phyloP scores from a whole-genome alignment of 2,797 vertebrate genomes.

The Cynodonichthys magdalenae region DNA sequence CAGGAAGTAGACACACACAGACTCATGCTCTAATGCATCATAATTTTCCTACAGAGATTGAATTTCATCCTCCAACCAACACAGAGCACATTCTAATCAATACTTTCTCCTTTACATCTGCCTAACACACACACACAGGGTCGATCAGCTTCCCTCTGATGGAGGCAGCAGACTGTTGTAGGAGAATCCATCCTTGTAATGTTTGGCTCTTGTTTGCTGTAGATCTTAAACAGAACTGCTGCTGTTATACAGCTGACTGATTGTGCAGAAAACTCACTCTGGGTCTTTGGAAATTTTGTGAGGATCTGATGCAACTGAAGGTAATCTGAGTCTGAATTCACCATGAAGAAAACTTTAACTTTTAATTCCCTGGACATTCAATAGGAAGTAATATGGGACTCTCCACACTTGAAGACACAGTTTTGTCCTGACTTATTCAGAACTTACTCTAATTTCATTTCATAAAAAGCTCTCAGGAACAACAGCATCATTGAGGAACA shows the following conservation, averaged over 20 bases:
- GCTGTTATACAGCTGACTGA: slow-evolving; percentile 9
- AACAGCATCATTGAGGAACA: no score
- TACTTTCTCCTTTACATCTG: slow-evolving; percentile 49
- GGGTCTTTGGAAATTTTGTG: slow-evolving; percentile 27
- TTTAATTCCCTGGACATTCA: slow-evolving; percentile 13
- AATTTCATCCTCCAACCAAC: slow-evolving; percentile 19
- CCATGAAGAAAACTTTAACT: background rate
- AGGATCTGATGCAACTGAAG: slow-evolving; percentile 62
- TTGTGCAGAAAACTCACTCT: slow-evolving; percentile 8
- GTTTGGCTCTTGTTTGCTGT: slow-evolving; percentile 20
- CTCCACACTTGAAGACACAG: no score
- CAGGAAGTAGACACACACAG: slow-evolving; percentile 8
- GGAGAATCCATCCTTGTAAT: slow-evolving; percentile 18
- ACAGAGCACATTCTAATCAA: slow-evolving; percentile 46
- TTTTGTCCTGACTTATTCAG: no score
- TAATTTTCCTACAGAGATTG: slow-evolving; percentile 38
- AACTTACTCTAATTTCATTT: no score
- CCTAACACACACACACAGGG: slow-evolving; percentile 18
- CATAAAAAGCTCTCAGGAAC: no score
- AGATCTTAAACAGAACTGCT: slow-evolving; percentile 4
- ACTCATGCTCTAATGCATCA: slow-evolving; percentile 35
- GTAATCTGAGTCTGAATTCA: slow-evolving; percentile 43
- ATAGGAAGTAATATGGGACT: background rate
- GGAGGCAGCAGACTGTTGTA: slow-evolving; percentile 7
- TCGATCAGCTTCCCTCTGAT: slow-evolving; percentile 13